phyloP scores from a whole-genome alignment of 2,888 invertebrate species.

The Sepioteuthis lessoniana region DNA sequence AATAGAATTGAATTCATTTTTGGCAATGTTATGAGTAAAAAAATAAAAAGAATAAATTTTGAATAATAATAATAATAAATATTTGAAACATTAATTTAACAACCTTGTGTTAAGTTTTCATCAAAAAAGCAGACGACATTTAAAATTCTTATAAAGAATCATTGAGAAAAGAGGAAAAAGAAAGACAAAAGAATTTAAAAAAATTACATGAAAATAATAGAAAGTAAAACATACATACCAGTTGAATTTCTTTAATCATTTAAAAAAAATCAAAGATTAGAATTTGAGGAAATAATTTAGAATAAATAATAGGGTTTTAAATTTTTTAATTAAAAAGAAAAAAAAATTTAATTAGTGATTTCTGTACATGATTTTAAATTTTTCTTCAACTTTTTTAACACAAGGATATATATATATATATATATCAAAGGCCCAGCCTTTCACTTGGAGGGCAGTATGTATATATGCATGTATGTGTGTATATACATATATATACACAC shows the following conservation, averaged over 20 bases:
- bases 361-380: constrained; percentile 1
- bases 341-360: not conserved
- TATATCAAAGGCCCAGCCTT: constrained; percentile 4
- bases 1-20: not conserved
- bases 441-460: not conserved
- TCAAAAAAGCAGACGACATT: not conserved
- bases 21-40: not conserved
- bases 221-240: constrained; percentile 44
- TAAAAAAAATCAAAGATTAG: not conserved
- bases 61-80: not conserved
- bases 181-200: not conserved
- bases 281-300: constrained; percentile 18
- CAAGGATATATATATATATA: not conserved
- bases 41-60: not conserved
- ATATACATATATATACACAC: not conserved
- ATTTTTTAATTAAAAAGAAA: constrained; percentile 11
- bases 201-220: not conserved
- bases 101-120: constrained; percentile 24
- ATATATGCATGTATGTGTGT: not conserved
- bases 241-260: constrained; percentile 25
- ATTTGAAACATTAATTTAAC: not conserved
- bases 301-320: not conserved
- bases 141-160: not conserved
- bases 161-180: not conserved
- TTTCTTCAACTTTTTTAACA: not conserved